A percentile compares a stretch with the other conserved stretches of the same genome.
phyloP scores from a whole-genome alignment of 2,797 vertebrate genomes.

The Phalanger gymnotis region DNA sequence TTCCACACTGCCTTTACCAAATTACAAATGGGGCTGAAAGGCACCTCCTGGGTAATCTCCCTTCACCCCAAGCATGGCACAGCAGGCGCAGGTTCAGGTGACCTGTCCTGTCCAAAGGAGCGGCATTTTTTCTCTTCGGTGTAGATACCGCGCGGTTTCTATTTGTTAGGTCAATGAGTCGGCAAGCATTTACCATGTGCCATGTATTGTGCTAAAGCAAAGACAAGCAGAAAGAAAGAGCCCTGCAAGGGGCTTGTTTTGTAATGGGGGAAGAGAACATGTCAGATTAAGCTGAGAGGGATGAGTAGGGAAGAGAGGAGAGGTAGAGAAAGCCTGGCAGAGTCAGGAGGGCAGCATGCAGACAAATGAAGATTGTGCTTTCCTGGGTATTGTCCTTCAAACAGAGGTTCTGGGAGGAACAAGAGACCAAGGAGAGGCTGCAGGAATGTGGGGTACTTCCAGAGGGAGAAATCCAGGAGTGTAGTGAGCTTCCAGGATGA shows the following conservation, averaged over 20 bases:
- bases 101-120: not conserved
- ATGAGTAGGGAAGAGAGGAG: not conserved
- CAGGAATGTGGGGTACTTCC: too few relatives aligned
- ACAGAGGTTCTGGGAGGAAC: not conserved
- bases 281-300: not conserved
- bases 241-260: not conserved
- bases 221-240: not conserved
- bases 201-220: not conserved
- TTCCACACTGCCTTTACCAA: not conserved
- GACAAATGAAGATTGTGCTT: not conserved
- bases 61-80: not conserved
- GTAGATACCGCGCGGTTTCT: not conserved
- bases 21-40: not conserved
- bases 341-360: not conserved
- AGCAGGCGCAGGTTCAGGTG: not conserved
- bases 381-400: not conserved
- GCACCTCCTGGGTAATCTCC: not conserved
- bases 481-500: not conserved
- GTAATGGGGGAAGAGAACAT: not conserved
- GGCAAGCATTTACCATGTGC: not conserved
- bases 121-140: not conserved
- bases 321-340: too few relatives aligned
- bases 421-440: not conserved
- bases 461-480: not conserved
- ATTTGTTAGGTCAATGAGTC: not conserved